Evolutionary conservation across 2,888 invertebrate genomes (phyloP), one percentile per base, ranked within the genome.

Genomic region (Platycheirus rosarum): DNA sequence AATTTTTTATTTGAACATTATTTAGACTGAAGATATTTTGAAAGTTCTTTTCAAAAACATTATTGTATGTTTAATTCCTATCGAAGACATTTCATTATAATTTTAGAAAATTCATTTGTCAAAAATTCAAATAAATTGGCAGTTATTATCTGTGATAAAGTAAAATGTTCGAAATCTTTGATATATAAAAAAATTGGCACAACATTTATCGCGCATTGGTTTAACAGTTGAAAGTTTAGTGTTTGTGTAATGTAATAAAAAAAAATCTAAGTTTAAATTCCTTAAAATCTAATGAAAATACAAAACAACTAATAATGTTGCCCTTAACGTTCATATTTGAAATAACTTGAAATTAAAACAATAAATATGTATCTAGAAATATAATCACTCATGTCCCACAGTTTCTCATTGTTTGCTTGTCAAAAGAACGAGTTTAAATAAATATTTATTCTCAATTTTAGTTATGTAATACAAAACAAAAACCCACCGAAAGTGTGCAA

Each of bases 141-240:
- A 76, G 76, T 75, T 75, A 63, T 46, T 82, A 63, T 82, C 77
- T 82, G 77, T 82, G 77, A 76, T 76, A 82, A 51, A 57, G 23
- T 35, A 18, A 37, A 57, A 55, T 35, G 35, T 60, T 57, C 40
- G 42, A 51, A 60, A 32, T 40, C 9, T 44, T 37, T 44, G 16
- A n/a, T 5, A 53, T 5, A 53, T 42, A 14, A 68, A 2, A 14
- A 66, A 76, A 46, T 76, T 48, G 44, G 55, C 44, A 65, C 18
- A 63, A 37, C 44, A 35, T 55, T 13, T 11, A 26, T 14, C n/a
- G 13, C 11, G 13, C 49, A 40, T 51, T 62, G 60, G 14, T 29
- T 62, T 62, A 26, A 14, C 29, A 60, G 20, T 49, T 29, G 16
- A 14, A n/a, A n/a, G n/a, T n/a, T n/a, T n/a, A n/a, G n/a, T n/a